Conservation (phyloP, 2,113 vertebrate genomes). For the Scortum barcoo region DNA sequence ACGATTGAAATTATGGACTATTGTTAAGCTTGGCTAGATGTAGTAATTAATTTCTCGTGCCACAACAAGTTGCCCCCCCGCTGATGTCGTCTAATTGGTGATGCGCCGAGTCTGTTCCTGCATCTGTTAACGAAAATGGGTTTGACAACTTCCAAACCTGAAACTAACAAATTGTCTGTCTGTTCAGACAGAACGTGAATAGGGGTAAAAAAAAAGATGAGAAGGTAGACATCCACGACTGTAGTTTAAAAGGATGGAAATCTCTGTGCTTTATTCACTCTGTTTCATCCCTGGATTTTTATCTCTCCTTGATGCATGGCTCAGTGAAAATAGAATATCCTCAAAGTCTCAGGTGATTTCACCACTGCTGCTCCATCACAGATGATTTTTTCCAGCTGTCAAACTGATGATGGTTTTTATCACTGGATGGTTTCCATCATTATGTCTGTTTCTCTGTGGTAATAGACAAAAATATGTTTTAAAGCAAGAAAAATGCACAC, state of each 20-base stretch:
- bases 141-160: slow-evolving; percentile 61
- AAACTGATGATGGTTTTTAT: slow-evolving; percentile 29
- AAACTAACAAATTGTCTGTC: slow-evolving; percentile 46
- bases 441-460: slow-evolving; percentile 8
- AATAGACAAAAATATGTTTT: slow-evolving; percentile 9
- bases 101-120: slow-evolving; percentile 45
- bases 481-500: slow-evolving; percentile 10
- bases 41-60: slow-evolving; percentile 66
- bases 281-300: slow-evolving; percentile 41
- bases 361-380: slow-evolving; percentile 23
- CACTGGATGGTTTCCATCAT: slow-evolving; percentile 21
- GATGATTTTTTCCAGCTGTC: slow-evolving; percentile 40
- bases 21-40: slow-evolving; percentile 65
- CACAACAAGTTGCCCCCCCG: slow-evolving; percentile 53
- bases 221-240: not conserved
- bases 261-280: slow-evolving; percentile 27
- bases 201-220: slow-evolving; percentile 18
- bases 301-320: slow-evolving; percentile 33
- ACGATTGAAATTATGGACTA: slow-evolving; percentile 67
- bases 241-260: slow-evolving; percentile 49
- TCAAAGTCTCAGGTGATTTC: slow-evolving; percentile 46
- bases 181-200: slow-evolving; percentile 27
- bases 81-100: slow-evolving; percentile 60
- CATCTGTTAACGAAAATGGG: slow-evolving; percentile 56
- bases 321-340: slow-evolving; percentile 37